phyloP scores from a whole-genome alignment of 2,113 vertebrate genomes.

The Strix aluco region DNA sequence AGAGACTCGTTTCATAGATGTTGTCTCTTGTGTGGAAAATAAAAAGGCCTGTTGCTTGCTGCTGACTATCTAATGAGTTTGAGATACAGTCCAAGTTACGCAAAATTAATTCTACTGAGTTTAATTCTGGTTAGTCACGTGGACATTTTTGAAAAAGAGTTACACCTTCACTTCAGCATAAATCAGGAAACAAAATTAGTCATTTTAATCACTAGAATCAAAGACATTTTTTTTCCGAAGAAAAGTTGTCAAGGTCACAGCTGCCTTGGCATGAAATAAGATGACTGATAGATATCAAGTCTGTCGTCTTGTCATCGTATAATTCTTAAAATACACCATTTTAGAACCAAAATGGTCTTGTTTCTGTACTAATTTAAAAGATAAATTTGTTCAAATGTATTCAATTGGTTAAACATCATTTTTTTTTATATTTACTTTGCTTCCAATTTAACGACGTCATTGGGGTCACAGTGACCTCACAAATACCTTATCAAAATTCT shows the following conservation, averaged over 20 bases:
- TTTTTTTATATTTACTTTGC: neutral
- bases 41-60: neutral
- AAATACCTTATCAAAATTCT: neutral
- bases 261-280: neutral
- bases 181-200: neutral
- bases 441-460: neutral
- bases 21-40: neutral
- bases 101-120: neutral
- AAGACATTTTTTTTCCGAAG: neutral
- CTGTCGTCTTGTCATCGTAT: neutral
- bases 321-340: neutral
- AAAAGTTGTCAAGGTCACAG: neutral
- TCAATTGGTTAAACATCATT: neutral
- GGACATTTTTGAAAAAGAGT: neutral
- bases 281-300: neutral
- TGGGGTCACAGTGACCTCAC: neutral
- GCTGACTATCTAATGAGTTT: neutral
- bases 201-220: neutral
- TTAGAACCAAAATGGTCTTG: neutral
- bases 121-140: neutral
- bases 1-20: neutral
- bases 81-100: neutral
- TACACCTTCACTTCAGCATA: neutral
- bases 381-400: neutral
- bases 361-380: neutral